Evolutionary conservation across 1,140 invertebrate species (phyloP), one percentile per base, ranked within the genome.

Genomic region (Drosophila jambulina): DNA sequence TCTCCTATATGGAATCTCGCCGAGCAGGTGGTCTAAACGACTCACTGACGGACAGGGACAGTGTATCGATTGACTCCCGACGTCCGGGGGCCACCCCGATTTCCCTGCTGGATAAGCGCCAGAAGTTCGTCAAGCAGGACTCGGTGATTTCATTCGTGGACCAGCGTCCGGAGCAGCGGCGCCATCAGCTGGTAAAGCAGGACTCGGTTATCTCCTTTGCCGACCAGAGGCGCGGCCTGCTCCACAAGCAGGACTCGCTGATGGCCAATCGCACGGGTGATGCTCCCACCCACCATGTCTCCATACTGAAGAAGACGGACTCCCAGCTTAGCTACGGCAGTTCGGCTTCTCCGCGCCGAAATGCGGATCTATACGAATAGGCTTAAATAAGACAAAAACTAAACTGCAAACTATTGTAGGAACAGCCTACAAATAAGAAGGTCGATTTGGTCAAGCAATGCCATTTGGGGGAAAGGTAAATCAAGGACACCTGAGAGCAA

Each of bases 191-290:
- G 27, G 92, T 93, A 0, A 93, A 93, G 45, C 92, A 93, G 75
- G 92, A 93, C 40, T 93, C 92, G 34, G 92, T 93, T 13, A 93
- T 93, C 36, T 93, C 92, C 25, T 93, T 93, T 53, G 92, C 92
- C 49, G 92, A 93, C 62, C 91, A 93, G 63, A 84, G 82, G 10
- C 90, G 92, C 6, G 83, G 92, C 1, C 42, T 88, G 10, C 85
- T 93, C 21, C 79, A 86, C 46, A 93, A 93, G 43, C 92, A 93
- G 74, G 92, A 93, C 38, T 93, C 92, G 12, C 74, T 93, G 29
- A 88, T 92, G 27, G 70, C 81, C 53, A 92, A 91, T 69, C 88
- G 92, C 7, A 60, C 78, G 56, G 81, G 80, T 43, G 92, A 93
- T 69, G 91, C 86, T 36, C 82, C 67, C 64, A 91, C 85, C 38